Conservation (phyloP, 2,113 vertebrate genomes). For the Pangasianodon hypophthalmus region DNA sequence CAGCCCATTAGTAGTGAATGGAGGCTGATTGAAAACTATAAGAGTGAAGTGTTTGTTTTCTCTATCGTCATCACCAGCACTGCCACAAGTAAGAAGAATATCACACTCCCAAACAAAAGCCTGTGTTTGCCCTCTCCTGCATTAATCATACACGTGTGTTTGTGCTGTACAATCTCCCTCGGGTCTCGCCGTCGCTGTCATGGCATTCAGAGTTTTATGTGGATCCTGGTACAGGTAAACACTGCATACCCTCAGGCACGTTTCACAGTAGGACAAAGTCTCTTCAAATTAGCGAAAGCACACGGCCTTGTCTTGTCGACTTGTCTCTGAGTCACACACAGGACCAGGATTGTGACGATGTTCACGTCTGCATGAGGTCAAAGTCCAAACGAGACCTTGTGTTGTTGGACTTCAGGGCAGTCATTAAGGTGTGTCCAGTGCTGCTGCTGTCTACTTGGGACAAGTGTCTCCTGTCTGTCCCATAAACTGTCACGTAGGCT, state of each 20-base stretch:
- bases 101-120: slow-evolving; percentile 27
- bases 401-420: slow-evolving; percentile 9
- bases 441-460: neutral
- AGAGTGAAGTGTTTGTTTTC: slow-evolving; percentile 47
- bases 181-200: neutral
- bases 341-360: neutral
- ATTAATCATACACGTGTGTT: slow-evolving; percentile 22
- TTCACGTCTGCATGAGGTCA: slow-evolving; percentile 32
- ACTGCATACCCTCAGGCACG: neutral
- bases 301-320: neutral
- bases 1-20: slow-evolving; percentile 27
- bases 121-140: slow-evolving; percentile 33
- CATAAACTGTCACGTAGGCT: neutral
- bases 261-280: neutral
- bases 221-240: slow-evolving; percentile 20
- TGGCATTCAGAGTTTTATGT: neutral
- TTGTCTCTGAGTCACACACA: slow-evolving; percentile 21
- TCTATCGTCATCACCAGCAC: slow-evolving; percentile 20
- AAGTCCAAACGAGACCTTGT: slow-evolving; percentile 17
- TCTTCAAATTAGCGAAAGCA: neutral
- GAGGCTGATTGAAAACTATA: slow-evolving; percentile 39
- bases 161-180: neutral
- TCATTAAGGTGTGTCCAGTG: slow-evolving; percentile 9
- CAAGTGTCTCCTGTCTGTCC: neutral
- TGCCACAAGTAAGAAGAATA: slow-evolving; percentile 35